Base-by-base conservation (phyloP, 2,113 vertebrate species). In the Chaetops frenatus region DNA sequence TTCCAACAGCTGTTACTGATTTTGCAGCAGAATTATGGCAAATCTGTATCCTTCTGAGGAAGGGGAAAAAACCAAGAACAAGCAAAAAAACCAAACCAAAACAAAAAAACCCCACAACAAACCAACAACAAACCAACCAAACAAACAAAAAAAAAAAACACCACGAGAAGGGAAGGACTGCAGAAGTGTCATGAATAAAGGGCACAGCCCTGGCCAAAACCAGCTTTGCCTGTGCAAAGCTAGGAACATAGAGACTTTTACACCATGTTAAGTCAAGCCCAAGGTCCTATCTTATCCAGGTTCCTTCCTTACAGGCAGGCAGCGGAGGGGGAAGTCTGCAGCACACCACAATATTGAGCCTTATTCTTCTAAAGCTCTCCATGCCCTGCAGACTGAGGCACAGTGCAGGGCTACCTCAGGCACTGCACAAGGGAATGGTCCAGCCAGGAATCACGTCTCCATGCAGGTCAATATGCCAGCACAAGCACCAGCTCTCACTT, bases 1-100 rank as follows among this genome's bases (percentile, higher is more conserved):
- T 84, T 86, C 61, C 54, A 85, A 58, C 86, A 96, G 94, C 93
- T 96, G 95, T 77, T 93, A 60, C 74, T 86, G 40, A 96, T 96
- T 97, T 96, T 71, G 54, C 60, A 82, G 70, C 44, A 91, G 66
- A 89, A 93, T 94, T 69, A 66, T 5, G 33, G 61, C 77, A 93
- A 91, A 92, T 82, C 74, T 70, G 42, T 31, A 45, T 84, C 54
- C 51, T 56, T 35, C 53, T 3, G 14, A 27, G 20, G 36, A 51
- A 28, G 29, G 13, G 8, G 31, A 67, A 89, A 88, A 79, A 27
- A 79, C 84, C 1, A 62, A n/a, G 20, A 71, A 82, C 27, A 67
- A 91, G 6, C 0, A 31, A 47, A 45, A 50, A 36, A 38, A 40
- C 13, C 35, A 28, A 31, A 20, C 8, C 36, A 42, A 47, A 35